Evolutionary conservation across 2,888 invertebrate genomes (phyloP), one percentile per base, ranked within the genome.

Genomic region (Leptopterna dolabrata): DNA sequence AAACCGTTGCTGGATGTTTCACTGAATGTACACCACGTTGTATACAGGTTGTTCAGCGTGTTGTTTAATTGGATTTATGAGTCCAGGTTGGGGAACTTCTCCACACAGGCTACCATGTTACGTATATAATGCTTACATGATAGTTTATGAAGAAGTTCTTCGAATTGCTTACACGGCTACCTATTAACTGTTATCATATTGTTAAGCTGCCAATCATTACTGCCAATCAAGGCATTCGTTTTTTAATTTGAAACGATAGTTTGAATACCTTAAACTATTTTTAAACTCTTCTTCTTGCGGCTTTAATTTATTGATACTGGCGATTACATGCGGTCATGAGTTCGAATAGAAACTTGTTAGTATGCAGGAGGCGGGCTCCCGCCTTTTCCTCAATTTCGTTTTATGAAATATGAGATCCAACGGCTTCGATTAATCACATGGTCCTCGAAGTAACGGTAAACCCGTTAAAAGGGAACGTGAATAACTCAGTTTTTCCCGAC

Each of bases 361-460:
- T 63, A 63, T 63, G 63, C 63, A 63, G 63, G 24, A 63, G 63
- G 63, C 63, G 63, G 63, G 63, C 9, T n/a, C 51, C 51, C 51
- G 51, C n/a, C 63, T 63, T 63, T 63, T 63, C 63, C 63, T 63
- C 63, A 63, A 63, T 63, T 63, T 24, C 63, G 63, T 63, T 63
- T 36, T 63, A 63, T 63, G 63, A 63, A 63, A 63, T 63, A 63
- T 63, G 63, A 63, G 63, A 63, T 63, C 63, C 63, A 63, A 63
- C 63, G 63, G 63, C 63, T 63, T 63, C 63, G 63, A 63, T 63
- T 63, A 63, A 63, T 63, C 63, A 63, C 63, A 63, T 63, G 24
- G 24, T 63, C 63, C 63, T 11, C 3, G 63, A 9, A 19, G 27
- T 24, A 63, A 63, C 63, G 63, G 63, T 63, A 63, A 63, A 19